Base-by-base conservation (phyloP, 1,140 invertebrate species). In the Aphelinus atriplicis region DNA sequence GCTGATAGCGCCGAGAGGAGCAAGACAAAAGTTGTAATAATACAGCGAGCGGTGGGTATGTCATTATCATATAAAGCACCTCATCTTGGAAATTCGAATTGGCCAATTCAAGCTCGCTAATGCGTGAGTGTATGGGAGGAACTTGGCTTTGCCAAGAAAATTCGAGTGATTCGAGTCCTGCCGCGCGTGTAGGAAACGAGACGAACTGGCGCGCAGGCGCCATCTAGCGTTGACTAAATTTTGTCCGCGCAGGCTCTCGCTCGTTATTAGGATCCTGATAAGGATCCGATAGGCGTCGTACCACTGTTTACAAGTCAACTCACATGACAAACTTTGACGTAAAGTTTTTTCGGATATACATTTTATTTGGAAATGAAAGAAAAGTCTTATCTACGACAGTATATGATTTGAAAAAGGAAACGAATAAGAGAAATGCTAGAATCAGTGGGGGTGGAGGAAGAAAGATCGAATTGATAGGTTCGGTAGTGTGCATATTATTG, bases 41-140 rank as follows among this genome's bases (percentile, higher is more conserved):
- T 70, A 51, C n/a, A 5, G 2, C 26, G 26, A 26, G 26, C 7
- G 26, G 56, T 46, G 51, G 26, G 67, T 46, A 7, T 7, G 47
- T 70, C 5, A 60, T 70, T 70, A 70, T 70, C 67, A 70, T 70
- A 70, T 51, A 70, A 70, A 70, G 55, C 48, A 51, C 10, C 67
- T 70, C 66, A 70, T 70, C 61, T 60, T 26, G 61, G 61, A 70
- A 51, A 26, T 9, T 53, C 46, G 43, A 70, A 70, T 70, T 70
- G 61, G 7, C 9, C 45, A 56, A 71, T 71, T 50, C 51, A 46
- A 9, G 58, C 46, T 48, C 60, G 48, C 50, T 51, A 51, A 56
- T 62, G 69, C 69, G 26, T 2, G 48, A 47, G 63, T 2, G 42
- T 3, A 4, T 5, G 9, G 9, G 26, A 26, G 26, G 26, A 26